phyloP scores from a whole-genome alignment of 2,113 vertebrate genomes.

The Chinchilla lanigera region DNA sequence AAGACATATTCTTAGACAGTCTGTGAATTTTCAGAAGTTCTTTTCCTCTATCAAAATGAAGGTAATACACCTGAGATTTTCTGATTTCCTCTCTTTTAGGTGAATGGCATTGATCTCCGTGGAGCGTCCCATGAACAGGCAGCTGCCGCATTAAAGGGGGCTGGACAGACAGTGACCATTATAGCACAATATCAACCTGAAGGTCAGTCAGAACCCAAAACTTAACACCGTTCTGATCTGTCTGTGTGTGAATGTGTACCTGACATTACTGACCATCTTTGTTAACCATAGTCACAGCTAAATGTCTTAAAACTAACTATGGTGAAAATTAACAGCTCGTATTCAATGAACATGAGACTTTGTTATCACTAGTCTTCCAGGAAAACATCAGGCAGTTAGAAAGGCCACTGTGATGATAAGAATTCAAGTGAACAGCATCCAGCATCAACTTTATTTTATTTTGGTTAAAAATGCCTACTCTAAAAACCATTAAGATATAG shows the following conservation, averaged over 20 bases:
- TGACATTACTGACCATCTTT: neutral
- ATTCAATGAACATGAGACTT: slow-evolving; percentile 24
- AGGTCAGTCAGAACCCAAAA: slow-evolving; percentile 88
- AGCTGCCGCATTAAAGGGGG: slow-evolving; percentile 95
- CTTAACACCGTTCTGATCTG: neutral
- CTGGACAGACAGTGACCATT: slow-evolving; percentile 97
- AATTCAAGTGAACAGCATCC: slow-evolving; percentile 25
- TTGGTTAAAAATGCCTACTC: slow-evolving; percentile 10
- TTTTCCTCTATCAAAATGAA: neutral
- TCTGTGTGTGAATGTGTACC: neutral
- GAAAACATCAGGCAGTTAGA: neutral
- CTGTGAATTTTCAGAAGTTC: neutral
- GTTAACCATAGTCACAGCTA: neutral
- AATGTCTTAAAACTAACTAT: slow-evolving; percentile 37
- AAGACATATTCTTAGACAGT: neutral
- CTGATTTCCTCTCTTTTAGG: slow-evolving; percentile 84
- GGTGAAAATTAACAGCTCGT: slow-evolving; percentile 22
- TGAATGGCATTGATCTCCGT: slow-evolving; percentile 96
- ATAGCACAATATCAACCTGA: slow-evolving; percentile 97
- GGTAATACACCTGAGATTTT: neutral
- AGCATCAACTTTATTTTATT: slow-evolving; percentile 43
- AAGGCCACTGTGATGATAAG: slow-evolving; percentile 28
- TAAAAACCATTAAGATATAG: slow-evolving; percentile 48
- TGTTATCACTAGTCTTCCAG: slow-evolving; percentile 17
- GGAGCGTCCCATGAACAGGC: slow-evolving; percentile 97